Base-by-base conservation (phyloP, 2,797 vertebrate genomes). In the Cynopterus sphinx region DNA sequence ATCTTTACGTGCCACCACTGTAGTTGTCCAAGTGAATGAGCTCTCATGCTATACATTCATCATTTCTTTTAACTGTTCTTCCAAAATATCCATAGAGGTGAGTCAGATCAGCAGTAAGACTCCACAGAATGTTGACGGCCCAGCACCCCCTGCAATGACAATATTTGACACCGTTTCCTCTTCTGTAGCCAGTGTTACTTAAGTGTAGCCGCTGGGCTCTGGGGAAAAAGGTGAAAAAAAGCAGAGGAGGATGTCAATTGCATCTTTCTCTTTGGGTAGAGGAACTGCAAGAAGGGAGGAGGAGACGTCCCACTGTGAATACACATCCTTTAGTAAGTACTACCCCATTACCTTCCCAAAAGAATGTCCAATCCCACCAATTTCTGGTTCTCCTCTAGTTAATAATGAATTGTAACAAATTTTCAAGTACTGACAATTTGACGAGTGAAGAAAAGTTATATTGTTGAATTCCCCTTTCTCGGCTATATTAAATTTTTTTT, bases 31-130 rank as follows among this genome's bases (percentile, higher is more conserved):
- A 87, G 99, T 99, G 98, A 99, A 99, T 95, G 99, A 97, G 79
- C 98, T 99, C 65, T 99, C 99, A 0, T 99, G 99, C 97, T 99
- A 99, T 49, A 99, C 98, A 95, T 99, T 99, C 99, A 99, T 98
- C 99, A 99, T 99, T 97, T 99, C 99, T 95, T 99, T 99, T 16
- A 99, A 98, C 92, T 99, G 99, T 90, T 99, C 99, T 98, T 99
- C 99, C 97, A 99, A 97, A 96, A 99, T 99, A 53, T 99, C 99
- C 67, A 99, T 99, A 73, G 99, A 96, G 68, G 99, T 99, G 95
- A 99, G 98, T 67, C 55, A 81, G 98, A 96, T 99, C 99, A 96
- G 99, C 99, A 96, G 98, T 98, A 87, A 99, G 97, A 68, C 98
- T 98, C 99, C 99, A 78, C 63, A 36, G 75, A 92, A 83, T 13